These are phyloP conservation scores for Platyscapa corneri DNA, from an alignment of 1,140 invertebrate species.

Conservation along the genomic window DNA sequence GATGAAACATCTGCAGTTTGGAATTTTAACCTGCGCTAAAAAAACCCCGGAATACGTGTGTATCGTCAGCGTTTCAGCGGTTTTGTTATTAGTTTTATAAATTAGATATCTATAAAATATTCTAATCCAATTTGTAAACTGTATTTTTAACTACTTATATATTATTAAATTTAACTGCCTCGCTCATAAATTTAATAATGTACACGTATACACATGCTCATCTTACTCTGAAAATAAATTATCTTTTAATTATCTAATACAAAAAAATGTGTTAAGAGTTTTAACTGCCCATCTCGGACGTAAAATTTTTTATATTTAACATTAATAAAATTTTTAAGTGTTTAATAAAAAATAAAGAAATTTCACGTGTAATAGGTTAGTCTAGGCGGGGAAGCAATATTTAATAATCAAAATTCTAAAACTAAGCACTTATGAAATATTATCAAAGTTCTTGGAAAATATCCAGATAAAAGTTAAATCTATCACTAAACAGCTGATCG, in stretches of 20 bases:
- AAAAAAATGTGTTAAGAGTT: background rate
- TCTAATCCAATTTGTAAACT: background rate
- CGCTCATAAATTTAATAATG: no score
- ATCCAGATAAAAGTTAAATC: background rate
- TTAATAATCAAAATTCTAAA: conserved; percentile 11
- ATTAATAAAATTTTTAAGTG: background rate
- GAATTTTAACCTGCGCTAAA: background rate
- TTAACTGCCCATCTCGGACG: background rate
- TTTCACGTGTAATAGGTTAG: background rate
- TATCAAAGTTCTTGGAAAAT: background rate
- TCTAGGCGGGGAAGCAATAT: background rate
- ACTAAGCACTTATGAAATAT: conserved; percentile 2
- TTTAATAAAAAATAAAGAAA: background rate
- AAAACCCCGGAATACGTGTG: background rate
- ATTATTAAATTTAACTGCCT: background rate
- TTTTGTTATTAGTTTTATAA: background rate
- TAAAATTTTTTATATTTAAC: background rate
- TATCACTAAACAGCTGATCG: background rate
- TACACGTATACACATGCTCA: background rate
- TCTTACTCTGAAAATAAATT: background rate
- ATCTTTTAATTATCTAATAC: background rate
- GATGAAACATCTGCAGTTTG: conserved; percentile 30
- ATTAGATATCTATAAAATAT: background rate
- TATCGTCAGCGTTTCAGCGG: background rate
- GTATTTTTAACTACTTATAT: no score